These are phyloP conservation scores for Lithobates pipiens DNA, from an alignment of 2,797 vertebrate species.

Conservation along the genomic window DNA sequence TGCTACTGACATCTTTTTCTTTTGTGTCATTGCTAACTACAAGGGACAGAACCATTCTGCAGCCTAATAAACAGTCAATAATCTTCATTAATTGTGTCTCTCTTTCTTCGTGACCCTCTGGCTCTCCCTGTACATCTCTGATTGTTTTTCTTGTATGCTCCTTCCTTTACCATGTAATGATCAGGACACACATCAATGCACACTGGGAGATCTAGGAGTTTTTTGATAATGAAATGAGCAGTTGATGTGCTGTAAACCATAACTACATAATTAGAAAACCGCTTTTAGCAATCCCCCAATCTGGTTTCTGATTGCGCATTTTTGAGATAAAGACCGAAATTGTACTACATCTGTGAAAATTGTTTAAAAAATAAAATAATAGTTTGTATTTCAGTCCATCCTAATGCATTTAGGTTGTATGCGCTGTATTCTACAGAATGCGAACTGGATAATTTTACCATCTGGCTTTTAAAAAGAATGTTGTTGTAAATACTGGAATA, in stretches of 20 bases:
- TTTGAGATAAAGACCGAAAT: neutral
- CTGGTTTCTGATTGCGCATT: neutral
- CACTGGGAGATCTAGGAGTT: neutral
- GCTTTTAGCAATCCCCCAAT: neutral
- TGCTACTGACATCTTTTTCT: too few species aligned
- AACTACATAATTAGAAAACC: neutral
- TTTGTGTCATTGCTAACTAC: too few species aligned
- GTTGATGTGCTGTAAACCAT: neutral
- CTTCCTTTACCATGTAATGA: neutral
- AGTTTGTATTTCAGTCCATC: neutral
- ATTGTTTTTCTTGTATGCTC: neutral
- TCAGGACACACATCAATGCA: neutral
- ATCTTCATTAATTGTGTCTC: neutral
- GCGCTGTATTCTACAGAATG: neutral
- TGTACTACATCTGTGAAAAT: neutral
- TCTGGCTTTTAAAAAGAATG: constrained; percentile 45
- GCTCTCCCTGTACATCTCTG: neutral
- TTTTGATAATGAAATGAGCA: neutral
- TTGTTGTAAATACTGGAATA: constrained; percentile 49
- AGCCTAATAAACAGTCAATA: neutral
- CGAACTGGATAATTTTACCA: constrained; percentile 22
- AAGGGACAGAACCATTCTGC: too few species aligned
- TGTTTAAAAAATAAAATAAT: neutral
- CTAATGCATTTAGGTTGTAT: constrained; percentile 12
- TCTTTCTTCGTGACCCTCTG: neutral